Conservation (phyloP, 2,113 vertebrate species). For the Chloroceryle aenea region DNA sequence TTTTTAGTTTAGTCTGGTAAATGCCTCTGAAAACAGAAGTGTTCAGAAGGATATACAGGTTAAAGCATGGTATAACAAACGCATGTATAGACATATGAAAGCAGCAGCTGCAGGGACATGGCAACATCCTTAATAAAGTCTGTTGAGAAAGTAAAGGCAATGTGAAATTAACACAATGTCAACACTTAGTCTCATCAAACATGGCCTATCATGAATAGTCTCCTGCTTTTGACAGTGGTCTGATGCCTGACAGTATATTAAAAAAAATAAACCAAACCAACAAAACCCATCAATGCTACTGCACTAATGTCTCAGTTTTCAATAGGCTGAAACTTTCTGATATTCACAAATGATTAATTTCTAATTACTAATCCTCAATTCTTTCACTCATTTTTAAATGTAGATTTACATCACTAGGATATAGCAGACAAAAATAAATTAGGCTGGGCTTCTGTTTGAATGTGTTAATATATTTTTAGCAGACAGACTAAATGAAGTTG, state of each 20-base stretch:
- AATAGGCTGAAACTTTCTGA: rapidly evolving
- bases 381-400: neutral
- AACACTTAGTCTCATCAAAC: neutral
- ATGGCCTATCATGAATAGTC: neutral
- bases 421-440: neutral
- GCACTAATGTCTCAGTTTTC: neutral
- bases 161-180: neutral
- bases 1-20: neutral
- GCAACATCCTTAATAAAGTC: neutral
- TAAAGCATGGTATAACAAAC: neutral
- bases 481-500: neutral
- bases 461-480: neutral
- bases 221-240: neutral
- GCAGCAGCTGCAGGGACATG: neutral
- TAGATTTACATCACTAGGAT: neutral
- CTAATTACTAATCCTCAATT: neutral
- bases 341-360: neutral
- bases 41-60: neutral
- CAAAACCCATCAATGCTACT: neutral
- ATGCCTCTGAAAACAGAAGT: neutral
- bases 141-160: neutral
- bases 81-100: neutral
- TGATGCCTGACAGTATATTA: neutral
- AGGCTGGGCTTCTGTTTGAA: neutral
- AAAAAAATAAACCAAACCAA: neutral